Base-by-base conservation (phyloP, 2,113 vertebrate genomes). In the Aegypius monachus region DNA sequence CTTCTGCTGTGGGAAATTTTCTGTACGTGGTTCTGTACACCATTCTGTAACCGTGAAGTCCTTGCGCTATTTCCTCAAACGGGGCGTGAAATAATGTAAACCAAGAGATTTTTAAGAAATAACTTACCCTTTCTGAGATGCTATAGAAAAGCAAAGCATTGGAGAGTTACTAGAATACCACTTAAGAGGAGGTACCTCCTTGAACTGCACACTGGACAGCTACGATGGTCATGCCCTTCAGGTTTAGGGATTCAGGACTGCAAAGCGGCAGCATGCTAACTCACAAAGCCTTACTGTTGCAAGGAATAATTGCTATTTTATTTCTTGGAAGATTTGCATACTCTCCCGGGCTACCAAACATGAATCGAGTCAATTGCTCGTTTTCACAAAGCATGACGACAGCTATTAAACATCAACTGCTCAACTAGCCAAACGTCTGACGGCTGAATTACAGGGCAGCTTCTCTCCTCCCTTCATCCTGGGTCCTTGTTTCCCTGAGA, bases 371-470 rank as follows among this genome's bases (percentile, higher is more conserved):
- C 53, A 8, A 6, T 5, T 2, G n/a, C 47, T 85, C 26, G 4
- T 53, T 68, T 66, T 36, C 84, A 80, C 48, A 20, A 19, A 52
- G 13, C 11, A 7, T 3, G 48, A 4, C 32, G 42, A 6, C 0
- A n/a, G 27, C 50, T 31, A 2, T 27, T 47, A 4, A 11, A 2
- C 10, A 36, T 2, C 40, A 4, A 4, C 23, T 1, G 47, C 72
- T 27, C 45, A 5, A 2, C 16, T 2, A 13, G 48, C 42, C 82
- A 1, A 2, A 3, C 3, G 70, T 2, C 67, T 3, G n/a, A 8
- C 2, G 21, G 53, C 42, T 1, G 42, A 7, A 19, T 10, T 10
- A 2, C n/a, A 6, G 5, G 23, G 52, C 61, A 2, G 0, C 2
- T 31, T 6, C n/a, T 12, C 48, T 7, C 40, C 7, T 27, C 42